Evolutionary conservation across 35 echinoderm and acorn worm species (phyloP), one percentile per base, ranked within the genome.

Genomic region (Amphiura filiformis): DNA sequence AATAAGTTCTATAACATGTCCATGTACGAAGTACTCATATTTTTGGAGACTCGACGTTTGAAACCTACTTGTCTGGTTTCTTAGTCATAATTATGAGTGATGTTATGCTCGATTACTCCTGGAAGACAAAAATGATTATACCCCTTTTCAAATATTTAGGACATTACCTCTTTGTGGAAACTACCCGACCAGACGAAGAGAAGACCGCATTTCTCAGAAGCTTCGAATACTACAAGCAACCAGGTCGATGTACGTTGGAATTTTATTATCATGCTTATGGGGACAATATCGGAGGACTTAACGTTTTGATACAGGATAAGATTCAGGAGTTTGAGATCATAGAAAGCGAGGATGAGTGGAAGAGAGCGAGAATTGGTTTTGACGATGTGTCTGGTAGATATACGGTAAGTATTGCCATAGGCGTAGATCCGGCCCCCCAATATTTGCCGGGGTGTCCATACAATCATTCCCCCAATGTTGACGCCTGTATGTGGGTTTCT

Each of bases 261-360:
- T 96, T 96, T 78, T 92, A 79, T 36, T 92, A 89, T 35, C 94
- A 96, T 35, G 87, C 87, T 44, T 96, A 82, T 86, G 94, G 94
- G 1, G 32, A 34, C 22, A 40, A 96, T 65, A 23, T 96, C 9
- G 90, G 90, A 23, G 84, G 39, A 13, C 84, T 92, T 15, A 70
- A 85, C n/a, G 83, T 85, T 26, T 37, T 22, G 26, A 23, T 85
- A 31, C 0, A 28, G 37, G 35, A 39, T 30, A 39, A 36, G 1
- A 85, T 31, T 18, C 0, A 49, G n/a, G 37, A 77, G 34, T 39
- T 89, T 42, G 20, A 17, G 12, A 47, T 86, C 26, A 34, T 39
- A 1, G 47, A 40, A 26, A 89, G 61, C 44, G 87, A 87, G 23
- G 86, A 88, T 34, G 35, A 9, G n/a, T 81, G 87, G 87, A 81